Evolutionary conservation across 2,113 vertebrate species (phyloP), one percentile per base, ranked within the genome.

Genomic region (Ceratotherium simum): DNA sequence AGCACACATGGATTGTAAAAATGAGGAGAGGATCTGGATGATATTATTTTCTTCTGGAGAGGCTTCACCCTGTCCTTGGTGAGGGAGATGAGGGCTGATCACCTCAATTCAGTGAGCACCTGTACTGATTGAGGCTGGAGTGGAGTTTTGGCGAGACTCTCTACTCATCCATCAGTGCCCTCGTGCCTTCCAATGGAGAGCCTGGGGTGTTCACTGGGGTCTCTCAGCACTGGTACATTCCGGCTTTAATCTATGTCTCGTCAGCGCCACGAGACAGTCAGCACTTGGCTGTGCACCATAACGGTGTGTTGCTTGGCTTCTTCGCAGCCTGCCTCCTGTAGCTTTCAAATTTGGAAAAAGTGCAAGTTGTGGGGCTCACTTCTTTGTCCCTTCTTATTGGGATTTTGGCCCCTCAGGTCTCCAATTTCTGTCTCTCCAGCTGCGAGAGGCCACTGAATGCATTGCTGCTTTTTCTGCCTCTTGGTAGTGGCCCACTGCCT

Each of bases 201-300:
- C 21, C 16, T 20, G n/a, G 13, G 12, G 21, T n/a, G 4, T n/a
- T 11, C 0, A 1, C 64, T 9, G 73, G 39, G 3, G 20, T 46
- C 23, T 36, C 25, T 60, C 60, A 10, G 5, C 42, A 9, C 18
- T 1, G 8, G 56, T 20, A 25, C 85, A 36, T 39, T 73, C 69
- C 56, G 70, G 85, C 39, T 20, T 70, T 84, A n/a, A 39, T 11
- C 54, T 96, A 67, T 1, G 1, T 70, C 79, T 39, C 12, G 2
- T 88, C 16, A n/a, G 27, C 10, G 29, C 87, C 2, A 1, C 3
- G 29, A 79, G 46, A 75, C 7, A 5, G 1, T 90, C 14, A 48
- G 64, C 67, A 48, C 8, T 8, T 5, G 85, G n/a, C 46, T 86
- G 18, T 65, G 60, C 2, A 3, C 5, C 18, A 0, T 39, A 9